Evolutionary conservation across 2,888 invertebrate species (phyloP).

Genomic region (Heliconius charithonia): DNA sequence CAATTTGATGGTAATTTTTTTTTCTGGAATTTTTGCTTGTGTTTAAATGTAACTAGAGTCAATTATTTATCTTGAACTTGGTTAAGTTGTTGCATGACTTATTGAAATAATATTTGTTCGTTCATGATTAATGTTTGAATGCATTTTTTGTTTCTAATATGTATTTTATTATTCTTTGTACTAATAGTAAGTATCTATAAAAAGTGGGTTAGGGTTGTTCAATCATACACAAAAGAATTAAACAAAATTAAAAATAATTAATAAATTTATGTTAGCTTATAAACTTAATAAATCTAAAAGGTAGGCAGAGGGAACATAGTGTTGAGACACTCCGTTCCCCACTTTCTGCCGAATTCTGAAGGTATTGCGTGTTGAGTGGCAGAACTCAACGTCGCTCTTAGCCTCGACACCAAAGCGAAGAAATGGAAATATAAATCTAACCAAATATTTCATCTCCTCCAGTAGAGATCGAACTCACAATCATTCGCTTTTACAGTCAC

Average conservation of each 20-base stretch:
- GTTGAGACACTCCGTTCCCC: too few relatives aligned
- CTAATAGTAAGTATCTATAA: background rate
- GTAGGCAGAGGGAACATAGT: too few relatives aligned
- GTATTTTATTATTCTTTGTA: background rate
- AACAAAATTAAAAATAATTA: background rate
- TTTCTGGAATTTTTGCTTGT: background rate
- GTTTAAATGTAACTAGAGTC: background rate
- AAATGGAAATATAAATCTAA: too few relatives aligned
- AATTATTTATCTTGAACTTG: background rate
- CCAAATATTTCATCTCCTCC: too few relatives aligned
- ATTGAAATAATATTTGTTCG: background rate
- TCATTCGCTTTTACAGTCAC: too few relatives aligned
- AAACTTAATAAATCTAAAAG: too few relatives aligned
- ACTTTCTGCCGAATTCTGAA: too few relatives aligned
- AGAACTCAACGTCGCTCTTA: too few relatives aligned
- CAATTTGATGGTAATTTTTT: conserved; percentile 42
- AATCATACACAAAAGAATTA: background rate
- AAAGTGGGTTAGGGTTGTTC: background rate
- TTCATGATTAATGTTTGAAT: background rate
- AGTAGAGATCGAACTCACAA: too few relatives aligned
- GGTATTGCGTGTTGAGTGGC: too few relatives aligned
- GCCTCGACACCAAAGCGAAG: too few relatives aligned
- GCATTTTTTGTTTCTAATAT: background rate
- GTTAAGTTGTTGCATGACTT: background rate
- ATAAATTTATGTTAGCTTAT: background rate